Base-by-base conservation (phyloP, 2,888 invertebrate genomes). In the Pristionchus exspectatus region DNA sequence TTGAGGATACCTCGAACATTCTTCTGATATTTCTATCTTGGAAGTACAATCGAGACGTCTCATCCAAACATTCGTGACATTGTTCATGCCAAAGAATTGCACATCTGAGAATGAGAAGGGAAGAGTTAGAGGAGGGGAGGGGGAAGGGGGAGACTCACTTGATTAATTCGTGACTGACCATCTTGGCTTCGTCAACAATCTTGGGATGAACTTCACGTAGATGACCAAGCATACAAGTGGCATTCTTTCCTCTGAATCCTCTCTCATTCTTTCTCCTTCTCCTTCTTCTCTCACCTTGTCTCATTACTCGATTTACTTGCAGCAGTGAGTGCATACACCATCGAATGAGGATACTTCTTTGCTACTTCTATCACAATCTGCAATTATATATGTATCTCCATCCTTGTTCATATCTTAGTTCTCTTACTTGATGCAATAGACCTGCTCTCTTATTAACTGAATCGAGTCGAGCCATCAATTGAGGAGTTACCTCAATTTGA, bases 11-110 rank as follows among this genome's bases (percentile, higher is more conserved):
- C 92, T 97, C 97, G 95, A 99, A 97, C 99, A 99, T 99, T 14
- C 98, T 98, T 91, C 97, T 97, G 0, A 98, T 97, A 95, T 99
- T 98, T 90, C 97, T 96, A 95, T 99, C 99, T 4, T 98, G 98
- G 95, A 99, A 99, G 95, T 98, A 99, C 18, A 99, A 91, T 16
- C 93, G 91, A 81, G 93, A 93, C 33, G 95, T 95, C 66, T 95
- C 94, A 92, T 96, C 96, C 33, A 99, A 96, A 0, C 98, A 99
- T 95, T 99, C 99, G 95, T 99, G 98, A 99, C 99, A 99, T 94
- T 98, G 97, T 95, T 99, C 99, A 95, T 99, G 99, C 99, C 99
- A 99, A 30, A 99, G 96, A 92, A 99, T 99, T 2, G 99, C 99
- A 85, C 94, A 95, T 89, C 94, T 88, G 24, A 88, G n/a, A 30